A percentile compares a stretch with the other conserved stretches of the same genome.
These are phyloP conservation scores for Clivina fossor DNA, from an alignment of 2,888 invertebrate genomes.

Conservation along the genomic window DNA sequence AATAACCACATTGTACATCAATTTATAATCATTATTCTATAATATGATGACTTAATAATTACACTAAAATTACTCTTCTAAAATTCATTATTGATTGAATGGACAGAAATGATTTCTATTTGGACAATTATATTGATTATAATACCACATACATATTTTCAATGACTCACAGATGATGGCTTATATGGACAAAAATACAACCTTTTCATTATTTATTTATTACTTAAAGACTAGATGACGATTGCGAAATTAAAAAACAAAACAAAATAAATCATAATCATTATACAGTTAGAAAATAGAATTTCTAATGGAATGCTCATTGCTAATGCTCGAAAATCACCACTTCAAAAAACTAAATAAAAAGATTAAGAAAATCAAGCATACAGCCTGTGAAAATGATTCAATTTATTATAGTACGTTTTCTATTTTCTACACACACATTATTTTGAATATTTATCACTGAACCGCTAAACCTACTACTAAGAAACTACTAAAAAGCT, in stretches of 20 bases:
- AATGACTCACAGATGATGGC: conserved; percentile 33
- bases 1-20: conserved; percentile 3
- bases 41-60: conserved; percentile 19
- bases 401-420: too few relatives aligned
- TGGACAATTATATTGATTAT: conserved; percentile 34
- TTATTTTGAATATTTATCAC: too few relatives aligned
- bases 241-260: conserved; percentile 13
- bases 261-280: not conserved
- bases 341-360: too few relatives aligned
- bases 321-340: too few relatives aligned
- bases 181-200: conserved; percentile 33
- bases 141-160: conserved; percentile 32
- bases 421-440: too few relatives aligned
- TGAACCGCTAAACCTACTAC: too few relatives aligned
- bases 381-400: too few relatives aligned
- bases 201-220: conserved; percentile 28
- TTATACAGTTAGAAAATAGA: too few relatives aligned
- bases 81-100: conserved; percentile 31
- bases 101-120: conserved; percentile 33
- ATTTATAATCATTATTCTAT: conserved; percentile 21
- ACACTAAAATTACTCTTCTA: conserved; percentile 8
- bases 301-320: too few relatives aligned
- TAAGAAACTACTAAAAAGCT: too few relatives aligned
- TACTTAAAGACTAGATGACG: conserved; percentile 33
- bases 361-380: too few relatives aligned